phyloP scores from a whole-genome alignment of 2,888 invertebrate species.

The Lydus trimaculatus region DNA sequence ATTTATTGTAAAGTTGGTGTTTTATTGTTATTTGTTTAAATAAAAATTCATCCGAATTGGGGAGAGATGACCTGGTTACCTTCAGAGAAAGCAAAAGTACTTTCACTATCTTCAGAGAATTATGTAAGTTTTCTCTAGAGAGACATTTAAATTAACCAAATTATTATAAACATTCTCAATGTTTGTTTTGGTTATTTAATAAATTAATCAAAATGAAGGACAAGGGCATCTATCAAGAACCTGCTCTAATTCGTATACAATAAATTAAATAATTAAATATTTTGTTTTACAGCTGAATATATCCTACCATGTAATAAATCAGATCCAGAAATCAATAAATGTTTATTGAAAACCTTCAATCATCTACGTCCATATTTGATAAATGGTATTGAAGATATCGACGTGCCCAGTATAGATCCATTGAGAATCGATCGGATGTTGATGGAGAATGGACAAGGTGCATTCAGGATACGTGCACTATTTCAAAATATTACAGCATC shows the following conservation, averaged over 20 bases:
- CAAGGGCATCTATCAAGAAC: neutral
- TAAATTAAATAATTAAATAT: neutral
- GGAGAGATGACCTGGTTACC: neutral
- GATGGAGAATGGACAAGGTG: slow-evolving; percentile 81
- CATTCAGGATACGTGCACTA: slow-evolving; percentile 75
- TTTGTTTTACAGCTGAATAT: slow-evolving; percentile 71
- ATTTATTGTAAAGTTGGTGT: neutral
- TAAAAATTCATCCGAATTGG: neutral
- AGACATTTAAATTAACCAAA: neutral
- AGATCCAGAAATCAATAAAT: slow-evolving; percentile 71
- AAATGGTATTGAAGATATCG: slow-evolving; percentile 73
- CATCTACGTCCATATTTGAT: slow-evolving; percentile 76
- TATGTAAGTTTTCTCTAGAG: neutral
- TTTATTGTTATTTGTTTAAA: neutral
- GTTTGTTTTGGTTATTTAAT: neutral
- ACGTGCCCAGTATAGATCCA: slow-evolving; percentile 79
- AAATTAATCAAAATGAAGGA: neutral
- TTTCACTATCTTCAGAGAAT: neutral
- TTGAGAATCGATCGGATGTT: slow-evolving; percentile 73
- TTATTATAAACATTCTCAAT: neutral
- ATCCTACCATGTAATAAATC: slow-evolving; percentile 73
- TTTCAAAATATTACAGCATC: slow-evolving; percentile 78
- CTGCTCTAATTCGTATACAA: neutral
- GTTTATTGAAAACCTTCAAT: slow-evolving; percentile 75
- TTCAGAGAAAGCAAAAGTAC: slow-evolving; percentile 4